phyloP scores from a whole-genome alignment of 2,113 vertebrate species.

The Gopherus flavomarginatus region DNA sequence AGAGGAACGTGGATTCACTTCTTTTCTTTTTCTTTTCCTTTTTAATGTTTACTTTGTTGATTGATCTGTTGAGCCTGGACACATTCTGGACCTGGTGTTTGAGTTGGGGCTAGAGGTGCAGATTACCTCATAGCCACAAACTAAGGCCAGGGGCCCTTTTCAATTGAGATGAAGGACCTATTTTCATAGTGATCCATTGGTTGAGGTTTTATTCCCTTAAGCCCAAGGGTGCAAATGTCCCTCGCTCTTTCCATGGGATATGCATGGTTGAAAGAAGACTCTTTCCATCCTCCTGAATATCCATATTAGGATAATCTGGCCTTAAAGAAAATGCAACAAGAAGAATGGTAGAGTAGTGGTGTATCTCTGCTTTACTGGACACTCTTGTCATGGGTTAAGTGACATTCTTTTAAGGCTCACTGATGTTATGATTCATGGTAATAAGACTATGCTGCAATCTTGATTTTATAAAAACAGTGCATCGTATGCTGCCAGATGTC shows the following conservation, averaged over 20 bases:
- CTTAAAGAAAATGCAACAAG: not conserved
- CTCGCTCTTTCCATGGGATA: not conserved
- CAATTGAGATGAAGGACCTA: not conserved
- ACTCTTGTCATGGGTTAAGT: not conserved
- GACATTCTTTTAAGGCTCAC: not conserved
- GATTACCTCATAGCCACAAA: not conserved
- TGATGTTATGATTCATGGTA: slow-evolving; percentile 19
- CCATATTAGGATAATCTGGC: not conserved
- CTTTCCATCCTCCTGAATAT: not conserved
- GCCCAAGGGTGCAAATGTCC: not conserved
- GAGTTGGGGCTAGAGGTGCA: not conserved
- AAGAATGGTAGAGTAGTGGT: not conserved
- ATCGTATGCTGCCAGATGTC: slow-evolving; percentile 15
- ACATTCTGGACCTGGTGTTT: not conserved
- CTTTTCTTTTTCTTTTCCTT: not conserved
- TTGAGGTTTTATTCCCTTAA: not conserved
- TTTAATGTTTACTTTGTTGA: not conserved
- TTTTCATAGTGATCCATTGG: not conserved
- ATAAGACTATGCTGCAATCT: slow-evolving; percentile 6
- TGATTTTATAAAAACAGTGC: slow-evolving; percentile 31
- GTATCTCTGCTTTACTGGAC: fast-evolving
- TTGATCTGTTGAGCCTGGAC: not conserved
- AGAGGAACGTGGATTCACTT: not conserved
- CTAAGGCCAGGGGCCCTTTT: not conserved
- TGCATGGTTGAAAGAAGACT: not conserved